Evolutionary conservation across 2,888 invertebrate species (phyloP).

Genomic region (Plebejus melissa): DNA sequence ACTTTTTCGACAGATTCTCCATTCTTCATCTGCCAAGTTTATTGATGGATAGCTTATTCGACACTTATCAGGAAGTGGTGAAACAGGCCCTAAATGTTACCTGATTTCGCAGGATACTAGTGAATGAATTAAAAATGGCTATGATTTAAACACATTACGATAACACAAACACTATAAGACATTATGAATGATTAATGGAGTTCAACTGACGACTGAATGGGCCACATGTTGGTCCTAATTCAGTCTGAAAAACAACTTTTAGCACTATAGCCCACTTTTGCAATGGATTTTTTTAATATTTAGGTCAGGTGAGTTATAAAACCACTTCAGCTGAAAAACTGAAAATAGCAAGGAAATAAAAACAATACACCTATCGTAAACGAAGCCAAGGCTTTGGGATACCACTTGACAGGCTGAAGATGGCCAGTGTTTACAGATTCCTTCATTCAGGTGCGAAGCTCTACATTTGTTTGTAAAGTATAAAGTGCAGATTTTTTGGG

Average conservation of each 20-base stretch:
- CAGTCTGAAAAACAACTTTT: conserved; percentile 21
- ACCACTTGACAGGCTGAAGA: conserved; percentile 26
- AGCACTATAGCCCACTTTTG: conserved; percentile 23
- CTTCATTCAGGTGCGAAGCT: background rate
- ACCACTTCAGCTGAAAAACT: conserved; percentile 20
- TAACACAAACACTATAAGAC: conserved; percentile 15
- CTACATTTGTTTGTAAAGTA: background rate
- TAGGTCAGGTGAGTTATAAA: conserved; percentile 22
- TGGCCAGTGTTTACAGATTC: background rate
- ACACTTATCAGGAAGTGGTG: too few relatives aligned
- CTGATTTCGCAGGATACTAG: background rate
- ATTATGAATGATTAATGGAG: conserved; percentile 1
- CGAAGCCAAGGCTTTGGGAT: conserved; percentile 36
- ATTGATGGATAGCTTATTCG: too few relatives aligned
- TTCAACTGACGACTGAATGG: conserved; percentile 8
- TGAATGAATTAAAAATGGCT: background rate
- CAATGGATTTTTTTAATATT: background rate
- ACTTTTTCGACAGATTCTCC: too few relatives aligned
- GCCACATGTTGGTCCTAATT: conserved; percentile 15
- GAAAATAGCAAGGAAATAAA: conserved; percentile 27
- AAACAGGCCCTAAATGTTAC: background rate
- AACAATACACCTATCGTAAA: conserved; percentile 35
- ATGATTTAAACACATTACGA: background rate
- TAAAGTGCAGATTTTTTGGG: background rate
- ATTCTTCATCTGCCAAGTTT: too few relatives aligned